Evolutionary conservation across 2,888 invertebrate species (phyloP).

Genomic region (Byasa hedistus): DNA sequence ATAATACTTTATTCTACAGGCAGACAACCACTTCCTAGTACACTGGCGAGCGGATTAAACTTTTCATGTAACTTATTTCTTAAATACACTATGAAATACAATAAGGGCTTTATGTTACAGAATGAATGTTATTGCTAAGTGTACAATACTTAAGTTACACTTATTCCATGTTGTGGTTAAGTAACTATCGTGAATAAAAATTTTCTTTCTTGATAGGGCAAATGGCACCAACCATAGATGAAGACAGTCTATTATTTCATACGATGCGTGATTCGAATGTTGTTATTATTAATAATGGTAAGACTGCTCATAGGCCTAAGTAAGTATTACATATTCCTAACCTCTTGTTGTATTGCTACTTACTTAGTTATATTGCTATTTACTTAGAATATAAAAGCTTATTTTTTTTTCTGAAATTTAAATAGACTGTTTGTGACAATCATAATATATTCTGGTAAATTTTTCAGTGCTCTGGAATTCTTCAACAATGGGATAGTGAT

Average conservation of each 20-base stretch:
- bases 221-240: slow-evolving; percentile 55
- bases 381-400: background rate
- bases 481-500: slow-evolving; percentile 97
- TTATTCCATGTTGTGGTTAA: too few species aligned
- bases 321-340: slow-evolving; percentile 65
- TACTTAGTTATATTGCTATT: slow-evolving; percentile 6
- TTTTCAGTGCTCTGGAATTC: slow-evolving; percentile 89
- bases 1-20: too few species aligned
- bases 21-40: too few species aligned
- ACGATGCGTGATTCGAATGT: slow-evolving; percentile 95
- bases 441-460: background rate
- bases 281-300: slow-evolving; percentile 92
- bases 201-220: slow-evolving; percentile 43
- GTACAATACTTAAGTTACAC: too few species aligned
- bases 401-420: slow-evolving; percentile 4
- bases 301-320: slow-evolving; percentile 96
- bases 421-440: background rate
- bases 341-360: too few species aligned
- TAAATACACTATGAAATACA: too few species aligned
- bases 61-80: too few species aligned
- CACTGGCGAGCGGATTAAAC: too few species aligned
- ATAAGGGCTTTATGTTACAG: too few species aligned
- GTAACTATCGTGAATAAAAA: too few species aligned
- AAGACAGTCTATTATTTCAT: slow-evolving; percentile 88
- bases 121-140: too few species aligned